phyloP scores from a whole-genome alignment of 1,140 invertebrate species.

The Drosophila erecta region DNA sequence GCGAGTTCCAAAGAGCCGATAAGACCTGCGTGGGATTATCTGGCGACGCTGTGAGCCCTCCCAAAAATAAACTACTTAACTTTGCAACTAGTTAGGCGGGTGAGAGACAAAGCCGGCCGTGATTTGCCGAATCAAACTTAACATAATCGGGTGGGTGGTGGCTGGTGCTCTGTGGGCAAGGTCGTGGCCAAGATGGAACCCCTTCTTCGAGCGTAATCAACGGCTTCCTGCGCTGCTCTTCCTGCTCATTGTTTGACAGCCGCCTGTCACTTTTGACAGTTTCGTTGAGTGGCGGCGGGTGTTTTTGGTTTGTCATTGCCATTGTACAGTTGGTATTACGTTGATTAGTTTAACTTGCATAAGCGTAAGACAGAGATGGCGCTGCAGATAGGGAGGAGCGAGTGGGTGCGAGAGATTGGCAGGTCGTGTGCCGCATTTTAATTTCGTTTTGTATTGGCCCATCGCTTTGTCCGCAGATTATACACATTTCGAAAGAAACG shows the following conservation, averaged over 20 bases:
- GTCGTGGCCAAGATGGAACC: conserved; percentile 32
- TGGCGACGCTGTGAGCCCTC: conserved; percentile 20
- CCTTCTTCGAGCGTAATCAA: conserved; percentile 72
- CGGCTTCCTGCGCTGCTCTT: conserved; percentile 63
- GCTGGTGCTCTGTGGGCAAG: conserved; percentile 10
- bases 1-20: conserved; percentile 27
- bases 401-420: conserved; percentile 69
- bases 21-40: conserved; percentile 64
- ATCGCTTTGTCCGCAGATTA: conserved; percentile 71
- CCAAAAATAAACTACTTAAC: conserved; percentile 77
- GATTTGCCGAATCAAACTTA: conserved; percentile 52
- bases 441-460: conserved; percentile 74
- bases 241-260: conserved; percentile 74
- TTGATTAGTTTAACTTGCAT: conserved; percentile 80
- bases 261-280: conserved; percentile 78
- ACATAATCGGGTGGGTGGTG: conserved; percentile 43
- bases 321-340: conserved; percentile 61
- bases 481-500: conserved; percentile 46
- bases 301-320: conserved; percentile 80
- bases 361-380: conserved; percentile 19
- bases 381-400: conserved; percentile 8
- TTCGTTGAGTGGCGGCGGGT: conserved; percentile 60
- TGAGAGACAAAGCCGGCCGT: conserved; percentile 64
- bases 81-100: conserved; percentile 78
- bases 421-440: conserved; percentile 82